These are phyloP conservation scores for Phrynocephalus vlangalii DNA, from an alignment of 2,797 vertebrate species.

Conservation along the genomic window DNA sequence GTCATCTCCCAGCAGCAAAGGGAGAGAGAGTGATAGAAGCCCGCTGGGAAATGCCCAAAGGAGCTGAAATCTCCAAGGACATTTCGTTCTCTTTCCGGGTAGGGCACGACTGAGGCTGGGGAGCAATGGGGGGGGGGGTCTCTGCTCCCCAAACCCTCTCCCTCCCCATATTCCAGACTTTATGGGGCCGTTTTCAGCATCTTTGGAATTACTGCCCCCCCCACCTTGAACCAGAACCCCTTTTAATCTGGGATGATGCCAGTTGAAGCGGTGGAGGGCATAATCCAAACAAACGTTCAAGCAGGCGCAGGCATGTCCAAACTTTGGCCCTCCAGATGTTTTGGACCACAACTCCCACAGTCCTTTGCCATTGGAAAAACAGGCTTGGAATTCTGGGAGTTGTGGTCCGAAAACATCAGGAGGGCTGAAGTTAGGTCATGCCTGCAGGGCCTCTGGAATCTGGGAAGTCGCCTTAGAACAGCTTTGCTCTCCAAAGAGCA, in stretches of 20 bases:
- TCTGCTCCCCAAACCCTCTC: not conserved
- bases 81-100: not conserved
- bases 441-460: not conserved
- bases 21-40: not conserved
- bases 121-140: not conserved
- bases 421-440: too few relatives aligned
- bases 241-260: not conserved
- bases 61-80: not conserved
- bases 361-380: too few relatives aligned
- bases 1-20: not conserved
- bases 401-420: too few relatives aligned
- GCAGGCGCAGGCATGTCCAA: too few relatives aligned
- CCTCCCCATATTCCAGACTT: not conserved
- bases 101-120: not conserved
- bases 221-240: not conserved
- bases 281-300: not conserved
- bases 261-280: rapidly evolving
- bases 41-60: too few relatives aligned
- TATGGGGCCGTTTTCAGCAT: not conserved
- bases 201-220: not conserved
- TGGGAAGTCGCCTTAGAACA: not conserved
- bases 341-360: too few relatives aligned
- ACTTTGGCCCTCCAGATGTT: too few relatives aligned
- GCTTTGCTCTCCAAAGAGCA: not conserved
- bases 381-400: too few relatives aligned